Percentiles rank a stretch among this genome's conserved stretches.
Evolutionary conservation across 1,140 invertebrate genomes (phyloP).

Genomic region (Solenopsis invicta): DNA sequence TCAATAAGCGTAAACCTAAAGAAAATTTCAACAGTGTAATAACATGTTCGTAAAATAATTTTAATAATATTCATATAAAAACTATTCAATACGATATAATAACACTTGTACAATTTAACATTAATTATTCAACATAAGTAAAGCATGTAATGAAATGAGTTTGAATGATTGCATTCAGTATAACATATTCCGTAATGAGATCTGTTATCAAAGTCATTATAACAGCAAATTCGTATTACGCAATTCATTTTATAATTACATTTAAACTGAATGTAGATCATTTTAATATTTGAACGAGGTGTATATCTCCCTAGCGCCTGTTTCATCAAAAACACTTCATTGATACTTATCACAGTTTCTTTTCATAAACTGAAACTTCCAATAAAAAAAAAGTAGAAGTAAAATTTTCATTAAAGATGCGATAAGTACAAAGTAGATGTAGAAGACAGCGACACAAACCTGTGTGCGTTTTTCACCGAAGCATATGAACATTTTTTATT

Average conservation of each 20-base stretch:
- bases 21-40: neutral
- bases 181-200: conserved; percentile 8
- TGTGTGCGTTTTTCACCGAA: neutral
- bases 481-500: neutral
- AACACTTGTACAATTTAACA: neutral
- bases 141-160: neutral
- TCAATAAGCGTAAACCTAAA: neutral
- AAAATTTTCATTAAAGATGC: conserved; percentile 3
- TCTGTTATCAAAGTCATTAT: conserved; percentile 29
- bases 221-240: conserved; percentile 11
- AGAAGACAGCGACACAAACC: neutral
- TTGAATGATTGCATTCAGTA: conserved; percentile 23
- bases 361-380: neutral
- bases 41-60: neutral
- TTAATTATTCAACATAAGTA: conserved; percentile 25
- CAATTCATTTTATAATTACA: conserved; percentile 33
- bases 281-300: conserved; percentile 19
- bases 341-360: neutral
- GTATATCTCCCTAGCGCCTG: neutral
- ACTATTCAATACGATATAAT: neutral
- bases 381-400: neutral
- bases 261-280: neutral
- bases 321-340: conserved; percentile 15
- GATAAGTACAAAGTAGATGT: neutral
- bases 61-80: conserved; percentile 12